A percentile compares a stretch with the other conserved stretches of the same genome.
Conservation (phyloP, 2,888 invertebrate genomes). For the Nasonia oneida region DNA sequence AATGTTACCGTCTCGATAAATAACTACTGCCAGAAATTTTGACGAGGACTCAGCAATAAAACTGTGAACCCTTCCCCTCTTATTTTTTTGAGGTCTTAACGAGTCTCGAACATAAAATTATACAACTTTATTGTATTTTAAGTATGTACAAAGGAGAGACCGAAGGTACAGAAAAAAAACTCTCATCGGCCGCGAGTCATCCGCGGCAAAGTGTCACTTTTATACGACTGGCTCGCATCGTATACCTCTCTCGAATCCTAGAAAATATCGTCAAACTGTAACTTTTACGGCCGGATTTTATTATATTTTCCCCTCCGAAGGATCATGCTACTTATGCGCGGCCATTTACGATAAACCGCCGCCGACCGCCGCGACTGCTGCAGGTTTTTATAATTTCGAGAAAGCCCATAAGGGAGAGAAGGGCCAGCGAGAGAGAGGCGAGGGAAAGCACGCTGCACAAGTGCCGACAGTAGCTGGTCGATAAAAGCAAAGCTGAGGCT, state of each 20-base stretch:
- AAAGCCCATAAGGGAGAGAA: background rate
- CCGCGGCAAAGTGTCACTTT: conserved; percentile 38
- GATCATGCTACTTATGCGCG: conserved; percentile 15
- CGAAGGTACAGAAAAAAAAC: background rate
- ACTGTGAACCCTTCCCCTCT: background rate
- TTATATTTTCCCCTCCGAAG: background rate
- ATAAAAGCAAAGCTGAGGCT: conserved; percentile 33
- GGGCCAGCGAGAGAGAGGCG: background rate
- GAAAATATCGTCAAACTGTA: conserved; percentile 46
- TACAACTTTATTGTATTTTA: conserved; percentile 58
- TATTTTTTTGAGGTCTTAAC: conserved; percentile 14
- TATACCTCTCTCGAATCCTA: conserved; percentile 21
- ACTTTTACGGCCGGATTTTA: conserved; percentile 40
- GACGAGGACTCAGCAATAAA: background rate
- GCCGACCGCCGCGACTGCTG: background rate
- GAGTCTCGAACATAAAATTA: conserved; percentile 42
- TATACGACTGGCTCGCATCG: conserved; percentile 19
- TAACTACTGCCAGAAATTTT: background rate
- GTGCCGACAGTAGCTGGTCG: conserved; percentile 12
- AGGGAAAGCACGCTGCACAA: background rate
- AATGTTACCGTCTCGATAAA: conserved; percentile 45
- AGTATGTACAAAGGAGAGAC: conserved; percentile 11
- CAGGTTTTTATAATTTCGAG: conserved; percentile 32
- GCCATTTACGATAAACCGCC: conserved; percentile 5
- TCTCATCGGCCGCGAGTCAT: background rate